These are phyloP conservation scores for Dasyornis broadbenti DNA, from an alignment of 2,113 vertebrate species.

Conservation along the genomic window DNA sequence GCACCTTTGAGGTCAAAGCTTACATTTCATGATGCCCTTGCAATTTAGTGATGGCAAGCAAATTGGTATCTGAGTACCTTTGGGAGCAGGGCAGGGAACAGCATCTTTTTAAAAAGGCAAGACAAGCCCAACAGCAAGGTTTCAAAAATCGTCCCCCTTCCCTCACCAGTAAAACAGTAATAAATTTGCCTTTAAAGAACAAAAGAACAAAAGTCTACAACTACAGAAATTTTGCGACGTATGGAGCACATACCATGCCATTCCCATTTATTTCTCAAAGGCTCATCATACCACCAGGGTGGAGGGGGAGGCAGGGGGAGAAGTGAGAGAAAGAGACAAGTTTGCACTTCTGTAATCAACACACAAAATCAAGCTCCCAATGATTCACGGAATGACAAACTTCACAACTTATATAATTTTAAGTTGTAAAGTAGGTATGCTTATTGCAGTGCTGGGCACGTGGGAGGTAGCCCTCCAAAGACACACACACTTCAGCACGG, in stretches of 20 bases:
- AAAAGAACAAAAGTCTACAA: not conserved
- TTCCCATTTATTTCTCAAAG: not conserved
- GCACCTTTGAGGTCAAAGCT: slow-evolving; percentile 4
- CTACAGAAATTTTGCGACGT: not conserved
- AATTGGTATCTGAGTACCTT: not conserved
- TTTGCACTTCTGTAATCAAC: not conserved
- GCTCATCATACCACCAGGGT: not conserved
- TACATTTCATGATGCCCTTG: not conserved
- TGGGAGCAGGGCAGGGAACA: not conserved
- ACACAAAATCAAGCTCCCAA: slow-evolving; percentile 46
- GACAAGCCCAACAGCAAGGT: not conserved
- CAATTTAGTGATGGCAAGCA: not conserved
- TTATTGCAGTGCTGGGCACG: too few species aligned
- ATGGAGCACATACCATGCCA: not conserved
- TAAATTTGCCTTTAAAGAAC: not conserved
- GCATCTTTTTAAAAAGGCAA: not conserved
- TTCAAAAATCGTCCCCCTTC: not conserved
- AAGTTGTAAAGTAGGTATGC: too few species aligned
- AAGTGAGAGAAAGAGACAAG: not conserved
- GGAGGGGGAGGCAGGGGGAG: not conserved
- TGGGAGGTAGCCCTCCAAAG: too few species aligned
- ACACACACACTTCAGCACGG: too few species aligned
- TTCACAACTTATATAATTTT: too few species aligned
- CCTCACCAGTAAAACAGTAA: not conserved
- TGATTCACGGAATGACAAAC: too few species aligned